Evolutionary conservation across 1,140 invertebrate genomes (phyloP).

Genomic region (Brachionus rubens): DNA sequence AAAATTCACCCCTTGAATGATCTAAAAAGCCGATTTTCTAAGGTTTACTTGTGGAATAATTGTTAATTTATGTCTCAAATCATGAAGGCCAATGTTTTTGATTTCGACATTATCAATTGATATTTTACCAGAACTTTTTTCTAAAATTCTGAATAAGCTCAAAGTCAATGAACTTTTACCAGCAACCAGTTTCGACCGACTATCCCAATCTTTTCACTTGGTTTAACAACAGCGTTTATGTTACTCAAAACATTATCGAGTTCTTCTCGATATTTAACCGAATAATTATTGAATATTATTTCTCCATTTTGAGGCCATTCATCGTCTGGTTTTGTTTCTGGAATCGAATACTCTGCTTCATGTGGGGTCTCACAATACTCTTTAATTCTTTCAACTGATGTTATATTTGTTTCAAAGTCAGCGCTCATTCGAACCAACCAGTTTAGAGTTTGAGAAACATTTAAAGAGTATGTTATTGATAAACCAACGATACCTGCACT

Average conservation of each 20-base stretch:
- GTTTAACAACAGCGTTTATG: constrained; percentile 50
- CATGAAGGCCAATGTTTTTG: constrained; percentile 67
- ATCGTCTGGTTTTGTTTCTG: constrained; percentile 52
- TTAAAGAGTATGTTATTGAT: constrained; percentile 64
- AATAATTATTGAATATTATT: constrained; percentile 63
- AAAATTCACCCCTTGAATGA: too few relatives aligned
- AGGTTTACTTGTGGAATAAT: constrained; percentile 89
- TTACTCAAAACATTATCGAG: constrained; percentile 53
- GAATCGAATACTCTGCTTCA: constrained; percentile 54
- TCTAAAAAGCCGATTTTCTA: too few relatives aligned
- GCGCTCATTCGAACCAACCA: constrained; percentile 94
- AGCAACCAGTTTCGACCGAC: constrained; percentile 78
- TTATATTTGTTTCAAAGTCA: constrained; percentile 94
- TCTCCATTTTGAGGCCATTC: constrained; percentile 65
- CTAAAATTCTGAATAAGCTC: constrained; percentile 63
- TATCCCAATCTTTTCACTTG: constrained; percentile 70
- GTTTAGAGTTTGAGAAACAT: constrained; percentile 85
- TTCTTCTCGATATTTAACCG: constrained; percentile 52
- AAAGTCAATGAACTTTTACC: constrained; percentile 78
- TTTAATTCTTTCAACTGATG: constrained; percentile 92
- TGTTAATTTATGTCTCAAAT: constrained; percentile 70
- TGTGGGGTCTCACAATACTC: constrained; percentile 81
- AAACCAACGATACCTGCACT: constrained; percentile 62
- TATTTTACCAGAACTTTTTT: constrained; percentile 62
- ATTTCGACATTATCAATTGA: constrained; percentile 70